phyloP scores from a whole-genome alignment of 1,140 invertebrate genomes.

The Psix sp. region DNA sequence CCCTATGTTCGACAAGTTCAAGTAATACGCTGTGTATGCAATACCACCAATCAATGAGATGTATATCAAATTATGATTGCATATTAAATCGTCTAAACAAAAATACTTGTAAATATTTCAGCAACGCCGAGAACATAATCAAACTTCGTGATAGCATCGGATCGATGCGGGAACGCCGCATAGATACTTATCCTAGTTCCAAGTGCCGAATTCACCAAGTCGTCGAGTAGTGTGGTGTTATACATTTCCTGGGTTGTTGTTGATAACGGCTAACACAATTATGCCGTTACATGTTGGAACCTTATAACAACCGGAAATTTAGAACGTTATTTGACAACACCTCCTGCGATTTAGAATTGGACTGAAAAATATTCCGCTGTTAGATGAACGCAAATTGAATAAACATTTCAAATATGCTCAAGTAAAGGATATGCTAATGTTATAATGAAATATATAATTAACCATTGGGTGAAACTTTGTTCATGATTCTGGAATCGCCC shows the following conservation, averaged over 20 bases:
- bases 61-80: constrained; percentile 35
- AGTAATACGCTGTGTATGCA: not conserved
- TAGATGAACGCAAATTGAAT: too few relatives aligned
- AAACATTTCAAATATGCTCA: too few relatives aligned
- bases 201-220: not conserved
- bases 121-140: constrained; percentile 4
- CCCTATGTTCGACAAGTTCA: constrained; percentile 7
- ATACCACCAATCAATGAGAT: constrained; percentile 32
- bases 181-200: not conserved
- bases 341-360: too few relatives aligned
- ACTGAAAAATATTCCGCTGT: too few relatives aligned
- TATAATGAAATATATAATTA: constrained; percentile 19
- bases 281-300: too few relatives aligned
- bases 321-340: too few relatives aligned
- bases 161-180: constrained; percentile 12
- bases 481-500: too few relatives aligned
- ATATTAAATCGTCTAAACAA: constrained; percentile 23
- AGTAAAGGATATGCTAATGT: too few relatives aligned
- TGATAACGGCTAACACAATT: too few relatives aligned
- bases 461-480: constrained; percentile 7
- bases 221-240: not conserved
- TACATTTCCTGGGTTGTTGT: constrained; percentile 1
- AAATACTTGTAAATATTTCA: constrained; percentile 46
- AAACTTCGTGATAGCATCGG: constrained; percentile 10
- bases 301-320: too few relatives aligned